Conservation (phyloP, 2,888 invertebrate species). For the Pocota personata region DNA sequence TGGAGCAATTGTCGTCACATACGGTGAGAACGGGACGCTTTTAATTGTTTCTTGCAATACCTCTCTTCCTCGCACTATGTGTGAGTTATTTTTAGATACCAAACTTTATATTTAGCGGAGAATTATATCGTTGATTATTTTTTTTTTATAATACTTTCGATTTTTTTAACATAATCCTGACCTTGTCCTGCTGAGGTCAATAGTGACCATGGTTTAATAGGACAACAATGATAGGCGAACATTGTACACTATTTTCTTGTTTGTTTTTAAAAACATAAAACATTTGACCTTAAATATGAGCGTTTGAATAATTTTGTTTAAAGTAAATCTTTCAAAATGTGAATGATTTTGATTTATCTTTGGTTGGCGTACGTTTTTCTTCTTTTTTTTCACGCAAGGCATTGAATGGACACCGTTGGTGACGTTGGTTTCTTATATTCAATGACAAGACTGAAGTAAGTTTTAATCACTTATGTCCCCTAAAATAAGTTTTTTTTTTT, state of each 20-base stretch:
- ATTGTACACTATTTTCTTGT: background rate
- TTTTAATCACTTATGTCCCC: no score
- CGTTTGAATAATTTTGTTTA: slow-evolving; percentile 11
- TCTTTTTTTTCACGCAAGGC: background rate
- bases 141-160: slow-evolving; percentile 2
- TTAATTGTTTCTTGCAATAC: slow-evolving; percentile 19
- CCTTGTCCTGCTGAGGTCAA: slow-evolving; percentile 71
- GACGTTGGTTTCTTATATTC: background rate
- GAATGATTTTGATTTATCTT: slow-evolving; percentile 39
- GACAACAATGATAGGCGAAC: slow-evolving; percentile 6
- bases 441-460: background rate
- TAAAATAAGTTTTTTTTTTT: no score
- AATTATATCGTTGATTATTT: slow-evolving; percentile 11
- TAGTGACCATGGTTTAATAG: slow-evolving; percentile 34
- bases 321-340: slow-evolving; percentile 27
- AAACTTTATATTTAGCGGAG: slow-evolving; percentile 53
- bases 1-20: background rate
- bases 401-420: background rate
- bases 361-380: background rate
- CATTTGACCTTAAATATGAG: slow-evolving; percentile 34
- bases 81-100: slow-evolving; percentile 39
- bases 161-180: slow-evolving; percentile 44
- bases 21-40: slow-evolving; percentile 10
- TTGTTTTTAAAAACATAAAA: background rate
- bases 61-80: background rate